Evolutionary conservation across 2,888 invertebrate genomes (phyloP), one percentile per base, ranked within the genome.

Genomic region (Geophilus truncorum): DNA sequence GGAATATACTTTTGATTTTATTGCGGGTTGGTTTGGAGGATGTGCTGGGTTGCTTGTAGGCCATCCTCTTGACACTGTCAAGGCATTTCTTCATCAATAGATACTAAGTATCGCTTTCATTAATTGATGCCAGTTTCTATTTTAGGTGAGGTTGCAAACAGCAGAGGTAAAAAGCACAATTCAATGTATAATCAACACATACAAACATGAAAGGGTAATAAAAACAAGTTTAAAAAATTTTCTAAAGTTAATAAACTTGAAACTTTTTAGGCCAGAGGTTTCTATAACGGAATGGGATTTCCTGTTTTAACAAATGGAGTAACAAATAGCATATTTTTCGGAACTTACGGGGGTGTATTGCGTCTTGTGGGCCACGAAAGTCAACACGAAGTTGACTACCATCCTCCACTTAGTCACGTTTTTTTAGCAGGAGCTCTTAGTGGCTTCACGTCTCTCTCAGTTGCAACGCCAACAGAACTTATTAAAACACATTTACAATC

Each of bases 1-100:
- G 70, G 70, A 70, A n/a, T 70, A 70, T 12, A 70, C 70, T 10
- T 70, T 70, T 70, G 70, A 70, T 28, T 70, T 70, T 28, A 70
- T 70, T 12, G 70, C 70, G 2, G 70, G 70, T 70, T 70, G 70
- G 70, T 23, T 80, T 80, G 79, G 82, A 92, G 92, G 93, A 81
- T 89, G 90, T 18, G 89, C 89, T 81, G 92, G 92, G 21, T 87
- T 92, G 28, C 81, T 91, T 6, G 89, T 91, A 75, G 92, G 92
- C 0, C 92, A 93, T 86, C 93, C 93, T 0, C 87, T 92, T 82
- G 93, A 93, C 84, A 93, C 92, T 0, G 89, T 93, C 70, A 93
- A 93, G 87, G 92, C 92, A n/a, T n/a, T n/a, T n/a, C n/a, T n/a
- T n/a, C n/a, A n/a, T n/a, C n/a, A n/a, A n/a, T n/a, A n/a, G n/a